Percentiles rank a stretch among this genome's conserved stretches.
phyloP scores from a whole-genome alignment of 2,888 invertebrate genomes.

The Heliconius ismenius region DNA sequence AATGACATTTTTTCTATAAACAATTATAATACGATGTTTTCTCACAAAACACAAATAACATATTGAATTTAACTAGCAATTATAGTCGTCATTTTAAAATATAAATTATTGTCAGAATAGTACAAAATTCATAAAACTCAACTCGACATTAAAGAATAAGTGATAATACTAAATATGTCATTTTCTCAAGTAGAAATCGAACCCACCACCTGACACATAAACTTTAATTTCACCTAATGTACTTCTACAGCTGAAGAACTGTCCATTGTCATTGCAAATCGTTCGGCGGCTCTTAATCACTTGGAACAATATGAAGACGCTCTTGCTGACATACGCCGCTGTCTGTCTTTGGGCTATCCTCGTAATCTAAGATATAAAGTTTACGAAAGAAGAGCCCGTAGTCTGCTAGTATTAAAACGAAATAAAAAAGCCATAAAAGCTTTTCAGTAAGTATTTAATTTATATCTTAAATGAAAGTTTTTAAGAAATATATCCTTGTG shows the following conservation, averaged over 20 bases:
- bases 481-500: neutral
- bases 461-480: neutral
- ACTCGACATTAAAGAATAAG: too few relatives aligned
- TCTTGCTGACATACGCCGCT: constrained; percentile 86
- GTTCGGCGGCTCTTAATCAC: constrained; percentile 90
- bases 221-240: constrained; percentile 29
- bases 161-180: too few relatives aligned
- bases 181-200: too few relatives aligned
- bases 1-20: too few relatives aligned
- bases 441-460: constrained; percentile 75
- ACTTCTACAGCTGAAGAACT: constrained; percentile 81
- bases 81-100: neutral
- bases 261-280: constrained; percentile 88
- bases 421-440: constrained; percentile 84
- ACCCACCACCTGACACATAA: too few relatives aligned
- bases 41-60: too few relatives aligned
- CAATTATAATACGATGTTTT: too few relatives aligned
- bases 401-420: constrained; percentile 85
- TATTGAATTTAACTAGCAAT: neutral
- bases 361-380: constrained; percentile 88
- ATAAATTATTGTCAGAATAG: neutral
- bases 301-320: constrained; percentile 85
- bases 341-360: constrained; percentile 86
- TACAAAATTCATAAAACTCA: too few relatives aligned
- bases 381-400: constrained; percentile 87